These are phyloP conservation scores for Myotis myotis DNA, from an alignment of 2,797 vertebrate genomes.

Conservation along the genomic window DNA sequence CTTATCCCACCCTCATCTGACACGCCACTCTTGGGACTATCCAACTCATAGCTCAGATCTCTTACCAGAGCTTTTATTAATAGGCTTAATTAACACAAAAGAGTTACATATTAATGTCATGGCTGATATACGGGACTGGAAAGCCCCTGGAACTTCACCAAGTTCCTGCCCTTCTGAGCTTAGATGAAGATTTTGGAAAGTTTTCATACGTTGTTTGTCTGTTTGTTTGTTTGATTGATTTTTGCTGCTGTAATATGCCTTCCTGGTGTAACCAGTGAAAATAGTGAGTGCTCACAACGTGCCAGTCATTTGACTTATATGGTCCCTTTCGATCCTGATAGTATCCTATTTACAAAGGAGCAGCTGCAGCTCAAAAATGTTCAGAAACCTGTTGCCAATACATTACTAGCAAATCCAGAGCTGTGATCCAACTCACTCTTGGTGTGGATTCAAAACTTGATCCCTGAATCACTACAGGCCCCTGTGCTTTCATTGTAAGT, in stretches of 20 bases:
- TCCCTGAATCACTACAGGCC: not conserved
- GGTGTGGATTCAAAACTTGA: not conserved
- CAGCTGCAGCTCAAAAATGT: not conserved
- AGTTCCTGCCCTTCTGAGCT: not conserved
- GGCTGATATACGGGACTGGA: not conserved
- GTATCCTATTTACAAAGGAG: not conserved
- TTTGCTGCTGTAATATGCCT: not conserved
- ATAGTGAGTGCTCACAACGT: not conserved
- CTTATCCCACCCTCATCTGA: not conserved
- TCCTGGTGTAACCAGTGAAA: not conserved
- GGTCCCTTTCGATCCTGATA: not conserved
- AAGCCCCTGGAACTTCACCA: constrained; percentile 54
- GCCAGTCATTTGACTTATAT: not conserved
- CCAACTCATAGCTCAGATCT: not conserved
- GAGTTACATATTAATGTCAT: not conserved
- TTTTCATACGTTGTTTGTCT: not conserved
- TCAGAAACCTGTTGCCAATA: not conserved
- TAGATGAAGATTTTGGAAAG: not conserved
- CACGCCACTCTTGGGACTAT: not conserved
- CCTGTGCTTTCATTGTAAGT: not conserved
- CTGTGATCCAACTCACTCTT: not conserved
- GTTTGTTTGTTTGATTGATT: not conserved
- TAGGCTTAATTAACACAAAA: not conserved
- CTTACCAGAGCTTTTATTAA: not conserved
- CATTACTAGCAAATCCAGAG: not conserved